Evolutionary conservation across 2,888 invertebrate species (phyloP).

Genomic region (Syrista parreyssii): DNA sequence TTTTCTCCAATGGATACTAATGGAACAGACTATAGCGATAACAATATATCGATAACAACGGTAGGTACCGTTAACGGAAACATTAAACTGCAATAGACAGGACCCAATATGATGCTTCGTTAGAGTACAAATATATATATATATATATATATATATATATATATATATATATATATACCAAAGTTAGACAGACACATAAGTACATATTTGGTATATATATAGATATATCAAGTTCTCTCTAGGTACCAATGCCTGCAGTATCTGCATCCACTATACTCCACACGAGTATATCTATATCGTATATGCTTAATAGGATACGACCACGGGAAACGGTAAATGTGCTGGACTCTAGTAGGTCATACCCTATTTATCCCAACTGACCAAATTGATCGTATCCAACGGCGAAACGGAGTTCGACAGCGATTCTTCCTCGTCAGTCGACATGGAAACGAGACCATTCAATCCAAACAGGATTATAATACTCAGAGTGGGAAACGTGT

Average conservation of each 20-base stretch:
- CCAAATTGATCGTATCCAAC: constrained; percentile 36
- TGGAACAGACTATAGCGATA: neutral
- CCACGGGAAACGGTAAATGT: constrained; percentile 29
- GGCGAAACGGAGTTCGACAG: neutral
- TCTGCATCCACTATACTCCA: neutral
- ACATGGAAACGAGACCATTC: neutral
- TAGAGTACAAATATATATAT: neutral
- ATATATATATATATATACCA: neutral
- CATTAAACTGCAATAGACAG: neutral
- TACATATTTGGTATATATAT: neutral
- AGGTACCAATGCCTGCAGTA: neutral
- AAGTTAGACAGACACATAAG: neutral
- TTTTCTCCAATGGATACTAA: neutral
- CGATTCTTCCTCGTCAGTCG: neutral
- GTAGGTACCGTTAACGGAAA: neutral
- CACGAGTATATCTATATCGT: constrained; percentile 11
- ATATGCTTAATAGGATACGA: constrained; percentile 36
- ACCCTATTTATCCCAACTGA: constrained; percentile 32
- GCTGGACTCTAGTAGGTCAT: constrained; percentile 24
- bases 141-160: no score
- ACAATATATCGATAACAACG: neutral
- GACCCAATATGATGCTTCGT: neutral
- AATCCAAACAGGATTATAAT: neutral
- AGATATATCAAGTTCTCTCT: neutral
- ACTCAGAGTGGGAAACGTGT: neutral